Evolutionary conservation across 2,888 invertebrate species (phyloP).

Genomic region (Cremastinae sp.): DNA sequence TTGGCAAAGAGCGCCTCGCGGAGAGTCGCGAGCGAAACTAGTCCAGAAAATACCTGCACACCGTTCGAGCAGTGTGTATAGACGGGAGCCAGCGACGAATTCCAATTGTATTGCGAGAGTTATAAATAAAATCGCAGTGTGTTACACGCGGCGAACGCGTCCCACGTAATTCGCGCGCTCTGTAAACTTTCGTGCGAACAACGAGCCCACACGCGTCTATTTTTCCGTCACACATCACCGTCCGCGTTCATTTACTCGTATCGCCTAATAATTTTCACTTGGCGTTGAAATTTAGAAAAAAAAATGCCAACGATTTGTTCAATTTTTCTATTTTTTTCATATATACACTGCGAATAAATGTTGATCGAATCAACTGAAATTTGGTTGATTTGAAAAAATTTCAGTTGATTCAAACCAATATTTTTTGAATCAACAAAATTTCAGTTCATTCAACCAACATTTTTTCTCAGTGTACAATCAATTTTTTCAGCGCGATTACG

Average conservation of each 20-base stretch:
- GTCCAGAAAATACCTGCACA: conserved; percentile 29
- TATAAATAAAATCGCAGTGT: conserved; percentile 49
- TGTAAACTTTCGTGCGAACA: conserved; percentile 3
- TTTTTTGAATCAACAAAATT: no score
- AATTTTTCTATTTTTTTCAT: no score
- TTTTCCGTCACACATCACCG: not conserved
- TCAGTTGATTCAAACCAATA: no score
- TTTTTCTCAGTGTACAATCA: no score
- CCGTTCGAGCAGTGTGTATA: not conserved
- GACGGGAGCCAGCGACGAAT: conserved; percentile 36
- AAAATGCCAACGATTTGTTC: no score
- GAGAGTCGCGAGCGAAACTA: conserved; percentile 10
- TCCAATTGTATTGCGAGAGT: conserved; percentile 51
- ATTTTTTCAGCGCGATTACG: no score
- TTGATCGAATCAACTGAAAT: no score
- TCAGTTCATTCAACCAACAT: no score
- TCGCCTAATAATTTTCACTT: conserved; percentile 6
- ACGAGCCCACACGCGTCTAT: conserved; percentile 1
- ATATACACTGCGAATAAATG: no score
- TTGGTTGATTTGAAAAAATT: no score
- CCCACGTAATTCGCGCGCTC: conserved; percentile 24
- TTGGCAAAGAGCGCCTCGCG: conserved; percentile 23
- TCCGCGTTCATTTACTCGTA: conserved; percentile 5
- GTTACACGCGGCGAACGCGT: conserved; percentile 17
- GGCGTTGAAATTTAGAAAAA: no score